Base-by-base conservation (phyloP, 2,888 invertebrate genomes). In the Aspidapion aeneum region DNA sequence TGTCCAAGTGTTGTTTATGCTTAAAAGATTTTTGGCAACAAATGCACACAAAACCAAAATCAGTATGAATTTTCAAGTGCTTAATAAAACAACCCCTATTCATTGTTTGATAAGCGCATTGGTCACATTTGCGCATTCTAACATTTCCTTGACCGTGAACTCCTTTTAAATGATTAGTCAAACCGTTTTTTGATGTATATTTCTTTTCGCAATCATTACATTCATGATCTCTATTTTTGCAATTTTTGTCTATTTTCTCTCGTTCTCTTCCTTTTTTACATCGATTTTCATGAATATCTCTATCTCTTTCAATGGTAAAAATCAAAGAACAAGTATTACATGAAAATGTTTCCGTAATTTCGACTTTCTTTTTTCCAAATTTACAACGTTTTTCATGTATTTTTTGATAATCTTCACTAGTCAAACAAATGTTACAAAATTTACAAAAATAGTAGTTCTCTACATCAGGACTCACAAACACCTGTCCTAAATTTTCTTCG, bases 331-430 rank as follows among this genome's bases (percentile, higher is more conserved):
- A 69, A 58, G 35, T 58, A 18, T 55, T 18, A 19, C 69, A 69
- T 2, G 7, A 12, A 18, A 60, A 68, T 17, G 21, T 55, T 7
- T 65, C 63, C 9, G 48, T 62, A 18, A 21, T 55, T n/a, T 54
- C 16, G 21, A 5, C 58, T 1, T 55, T 12, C 2, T 56, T 61
- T 18, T 22, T 60, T 5, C 60, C 50, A 57, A 66, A 71, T 18
- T 56, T 63, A 51, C 71, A 71, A n/a, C 19, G 35, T 35, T 21
- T 56, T 18, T 69, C 56, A 56, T 71, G 71, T 2, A 18, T 57
- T 5, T 63, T 61, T 35, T 63, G 59, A 49, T 58, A 68, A 16
- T 65, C 56, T 54, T 21, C 17, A 16, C 61, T 63, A 19, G 56
- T 60, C 19, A 70, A 54, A 17, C 68, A 67, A 12, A 69, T 60